phyloP scores from a whole-genome alignment of 2,888 invertebrate genomes.

The Orthonychiurus folsomi region DNA sequence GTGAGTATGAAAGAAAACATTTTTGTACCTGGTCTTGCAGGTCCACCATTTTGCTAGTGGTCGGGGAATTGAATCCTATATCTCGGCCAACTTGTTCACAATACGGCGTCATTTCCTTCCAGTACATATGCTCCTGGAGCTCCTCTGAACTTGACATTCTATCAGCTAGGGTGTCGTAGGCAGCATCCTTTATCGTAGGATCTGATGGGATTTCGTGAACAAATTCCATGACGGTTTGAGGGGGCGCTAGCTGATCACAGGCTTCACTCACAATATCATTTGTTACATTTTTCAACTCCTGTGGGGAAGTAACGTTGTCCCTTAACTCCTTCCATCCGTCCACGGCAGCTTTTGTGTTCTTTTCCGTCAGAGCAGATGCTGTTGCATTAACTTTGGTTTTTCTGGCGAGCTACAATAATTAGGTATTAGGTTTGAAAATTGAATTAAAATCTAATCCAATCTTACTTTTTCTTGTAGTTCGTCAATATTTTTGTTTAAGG shows the following conservation, averaged over 20 bases:
- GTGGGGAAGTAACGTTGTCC: neutral
- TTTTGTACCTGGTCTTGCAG: conserved; percentile 10
- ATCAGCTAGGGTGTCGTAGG: conserved; percentile 10
- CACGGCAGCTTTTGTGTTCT: neutral
- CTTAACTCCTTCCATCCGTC: conserved; percentile 12
- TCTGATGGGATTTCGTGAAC: conserved; percentile 7
- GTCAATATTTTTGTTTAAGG: conserved; percentile 8
- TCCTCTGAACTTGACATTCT: conserved; percentile 5
- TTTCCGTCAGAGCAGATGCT: neutral
- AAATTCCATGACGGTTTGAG: conserved; percentile 8
- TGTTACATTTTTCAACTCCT: conserved; percentile 9
- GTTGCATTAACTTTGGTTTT: conserved; percentile 5
- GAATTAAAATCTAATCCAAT: neutral
- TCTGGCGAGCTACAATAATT: neutral
- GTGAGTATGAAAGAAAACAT: neutral
- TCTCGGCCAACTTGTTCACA: conserved; percentile 6
- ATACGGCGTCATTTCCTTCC: conserved; percentile 13
- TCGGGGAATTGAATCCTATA: conserved; percentile 5
- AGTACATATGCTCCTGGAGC: conserved; percentile 12
- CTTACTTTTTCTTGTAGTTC: conserved; percentile 8
- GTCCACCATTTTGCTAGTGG: conserved; percentile 6
- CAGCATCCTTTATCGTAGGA: conserved; percentile 3
- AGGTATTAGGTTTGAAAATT: neutral
- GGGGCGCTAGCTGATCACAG: conserved; percentile 6
- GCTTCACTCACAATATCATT: conserved; percentile 4